Evolutionary conservation across 53 echinoderm and acorn worm genomes (phyloP).

Genomic region (Mesocentrotus franciscanus): DNA sequence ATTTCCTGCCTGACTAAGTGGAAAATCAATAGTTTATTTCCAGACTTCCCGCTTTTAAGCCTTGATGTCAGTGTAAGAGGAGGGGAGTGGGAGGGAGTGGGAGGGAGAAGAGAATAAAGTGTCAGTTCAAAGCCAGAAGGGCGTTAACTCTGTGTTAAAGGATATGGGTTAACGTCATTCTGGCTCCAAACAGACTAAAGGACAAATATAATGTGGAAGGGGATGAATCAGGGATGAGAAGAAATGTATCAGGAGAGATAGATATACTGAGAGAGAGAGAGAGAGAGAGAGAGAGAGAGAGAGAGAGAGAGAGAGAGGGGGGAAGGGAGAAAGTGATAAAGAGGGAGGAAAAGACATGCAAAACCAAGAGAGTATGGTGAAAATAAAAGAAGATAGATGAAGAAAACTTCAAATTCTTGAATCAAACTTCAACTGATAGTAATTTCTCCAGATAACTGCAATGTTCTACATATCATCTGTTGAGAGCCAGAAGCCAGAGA

Average conservation of each 20-base stretch:
- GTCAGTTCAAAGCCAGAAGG: too few species aligned
- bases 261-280: not conserved
- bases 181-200: too few species aligned
- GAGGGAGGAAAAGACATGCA: not conserved
- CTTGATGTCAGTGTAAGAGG: not conserved
- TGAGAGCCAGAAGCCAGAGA: not conserved
- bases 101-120: not conserved
- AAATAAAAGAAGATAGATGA: not conserved
- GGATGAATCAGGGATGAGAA: too few species aligned
- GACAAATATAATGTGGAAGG: too few species aligned
- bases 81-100: not conserved
- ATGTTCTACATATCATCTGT: too few species aligned
- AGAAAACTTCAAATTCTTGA: not conserved
- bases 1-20: constrained; percentile 37
- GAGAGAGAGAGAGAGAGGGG: not conserved
- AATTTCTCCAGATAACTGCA: too few species aligned
- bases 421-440: too few species aligned
- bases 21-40: constrained; percentile 43
- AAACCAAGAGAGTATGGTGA: not conserved
- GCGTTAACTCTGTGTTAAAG: too few species aligned
- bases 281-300: not conserved
- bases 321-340: not conserved
- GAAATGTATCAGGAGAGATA: too few species aligned
- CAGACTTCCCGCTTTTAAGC: constrained; percentile 25
- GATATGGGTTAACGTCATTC: too few species aligned